phyloP scores from a whole-genome alignment of 1,140 invertebrate species.

The Bathynomus jamesi region DNA sequence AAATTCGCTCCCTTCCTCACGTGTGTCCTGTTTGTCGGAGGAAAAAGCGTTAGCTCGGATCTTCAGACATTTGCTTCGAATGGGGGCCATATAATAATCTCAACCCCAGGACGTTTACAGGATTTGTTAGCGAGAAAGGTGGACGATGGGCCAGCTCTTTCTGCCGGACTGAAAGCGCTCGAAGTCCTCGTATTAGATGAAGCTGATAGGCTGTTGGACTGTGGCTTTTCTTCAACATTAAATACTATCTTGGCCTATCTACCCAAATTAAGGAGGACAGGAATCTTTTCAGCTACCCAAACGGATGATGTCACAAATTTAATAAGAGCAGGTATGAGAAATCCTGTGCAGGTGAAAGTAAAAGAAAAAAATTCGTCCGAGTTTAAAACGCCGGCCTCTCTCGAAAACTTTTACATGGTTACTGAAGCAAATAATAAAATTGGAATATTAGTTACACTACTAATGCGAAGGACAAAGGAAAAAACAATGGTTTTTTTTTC shows the following conservation, averaged over 20 bases:
- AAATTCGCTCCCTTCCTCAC: slow-evolving; percentile 41
- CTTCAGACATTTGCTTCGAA: slow-evolving; percentile 56
- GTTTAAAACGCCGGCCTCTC: slow-evolving; percentile 63
- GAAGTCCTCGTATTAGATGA: slow-evolving; percentile 94
- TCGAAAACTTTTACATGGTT: slow-evolving; percentile 80
- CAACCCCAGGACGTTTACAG: slow-evolving; percentile 84
- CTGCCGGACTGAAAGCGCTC: slow-evolving; percentile 59
- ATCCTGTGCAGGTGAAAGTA: slow-evolving; percentile 84
- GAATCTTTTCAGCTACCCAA: slow-evolving; percentile 97
- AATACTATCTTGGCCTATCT: slow-evolving; percentile 84
- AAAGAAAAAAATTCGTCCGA: slow-evolving; percentile 60
- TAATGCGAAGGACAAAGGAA: slow-evolving; percentile 53
- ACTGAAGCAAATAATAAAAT: slow-evolving; percentile 69
- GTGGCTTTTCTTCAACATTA: slow-evolving; percentile 82
- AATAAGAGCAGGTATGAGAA: slow-evolving; percentile 85
- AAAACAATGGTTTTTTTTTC: slow-evolving; percentile 93
- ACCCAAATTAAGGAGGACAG: slow-evolving; percentile 87
- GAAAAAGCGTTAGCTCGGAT: slow-evolving; percentile 59
- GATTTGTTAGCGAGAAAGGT: slow-evolving; percentile 65
- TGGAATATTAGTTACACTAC: slow-evolving; percentile 61
- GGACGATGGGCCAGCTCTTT: slow-evolving; percentile 53
- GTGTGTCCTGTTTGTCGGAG: slow-evolving; percentile 72
- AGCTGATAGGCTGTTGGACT: slow-evolving; percentile 86
- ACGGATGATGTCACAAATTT: slow-evolving; percentile 88
- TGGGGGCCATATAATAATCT: slow-evolving; percentile 79